These are phyloP conservation scores for Lonchura striata DNA, from an alignment of 2,113 vertebrate species.

Conservation along the genomic window DNA sequence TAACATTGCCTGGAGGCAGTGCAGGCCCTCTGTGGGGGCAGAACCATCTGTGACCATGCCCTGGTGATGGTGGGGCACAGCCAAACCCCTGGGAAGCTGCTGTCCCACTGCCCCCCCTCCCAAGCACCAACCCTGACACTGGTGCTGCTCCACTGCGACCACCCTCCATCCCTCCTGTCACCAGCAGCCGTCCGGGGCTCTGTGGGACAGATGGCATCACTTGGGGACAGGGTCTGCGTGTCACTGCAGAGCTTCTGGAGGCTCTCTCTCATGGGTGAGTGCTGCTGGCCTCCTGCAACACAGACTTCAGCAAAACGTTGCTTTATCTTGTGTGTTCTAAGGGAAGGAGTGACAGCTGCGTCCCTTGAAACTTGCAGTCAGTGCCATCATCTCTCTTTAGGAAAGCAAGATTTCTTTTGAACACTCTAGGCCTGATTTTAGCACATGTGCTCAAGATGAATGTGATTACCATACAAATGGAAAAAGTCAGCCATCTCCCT, in stretches of 20 bases:
- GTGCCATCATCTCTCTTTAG: neutral
- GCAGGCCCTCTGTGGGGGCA: fast-evolving
- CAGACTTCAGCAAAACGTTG: neutral
- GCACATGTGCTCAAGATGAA: neutral
- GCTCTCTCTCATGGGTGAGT: neutral
- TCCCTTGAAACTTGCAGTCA: neutral
- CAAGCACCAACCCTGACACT: fast-evolving
- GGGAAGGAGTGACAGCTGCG: neutral
- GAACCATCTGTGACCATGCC: neutral
- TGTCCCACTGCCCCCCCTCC: neutral
- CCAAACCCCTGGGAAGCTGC: neutral
- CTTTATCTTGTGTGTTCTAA: neutral
- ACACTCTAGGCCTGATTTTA: neutral
- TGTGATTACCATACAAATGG: neutral
- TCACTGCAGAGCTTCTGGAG: neutral
- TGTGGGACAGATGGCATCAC: neutral
- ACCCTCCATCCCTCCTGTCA: neutral
- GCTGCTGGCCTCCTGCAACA: neutral
- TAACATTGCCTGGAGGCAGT: neutral
- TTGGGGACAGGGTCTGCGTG: neutral
- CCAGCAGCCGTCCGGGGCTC: neutral
- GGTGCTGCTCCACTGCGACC: fast-evolving
- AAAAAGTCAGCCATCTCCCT: neutral
- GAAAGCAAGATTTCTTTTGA: conserved; percentile 2
- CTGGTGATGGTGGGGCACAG: neutral